phyloP scores from a whole-genome alignment of 2,888 invertebrate genomes.

The Drosophila infuscata region DNA sequence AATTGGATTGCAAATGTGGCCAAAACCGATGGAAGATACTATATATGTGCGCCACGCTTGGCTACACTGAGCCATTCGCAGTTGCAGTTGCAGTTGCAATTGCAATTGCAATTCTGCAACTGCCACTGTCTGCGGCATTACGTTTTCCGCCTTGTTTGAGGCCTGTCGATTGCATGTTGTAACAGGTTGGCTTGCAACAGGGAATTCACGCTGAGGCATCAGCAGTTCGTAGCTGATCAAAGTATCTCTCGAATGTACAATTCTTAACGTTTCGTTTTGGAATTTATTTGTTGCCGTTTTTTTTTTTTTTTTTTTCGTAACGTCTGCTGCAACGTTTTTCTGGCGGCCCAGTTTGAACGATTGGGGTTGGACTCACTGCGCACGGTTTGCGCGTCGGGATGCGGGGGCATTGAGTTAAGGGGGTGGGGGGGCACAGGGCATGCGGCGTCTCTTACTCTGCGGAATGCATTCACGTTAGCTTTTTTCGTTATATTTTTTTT shows the following conservation, averaged over 20 bases:
- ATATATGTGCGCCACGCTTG: slow-evolving; percentile 51
- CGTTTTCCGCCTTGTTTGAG: slow-evolving; percentile 57
- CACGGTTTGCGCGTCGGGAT: slow-evolving; percentile 13
- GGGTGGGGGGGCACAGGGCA: neutral
- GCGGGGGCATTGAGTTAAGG: neutral
- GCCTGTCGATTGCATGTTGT: slow-evolving; percentile 69
- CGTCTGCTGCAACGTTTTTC: slow-evolving; percentile 29
- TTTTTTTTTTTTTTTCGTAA: slow-evolving; percentile 10
- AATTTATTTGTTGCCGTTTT: slow-evolving; percentile 47
- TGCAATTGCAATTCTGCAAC: slow-evolving; percentile 1
- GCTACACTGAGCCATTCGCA: slow-evolving; percentile 34
- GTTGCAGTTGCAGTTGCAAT: neutral
- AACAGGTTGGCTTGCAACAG: slow-evolving; percentile 61
- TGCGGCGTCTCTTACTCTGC: slow-evolving; percentile 45
- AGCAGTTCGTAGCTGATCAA: slow-evolving; percentile 56
- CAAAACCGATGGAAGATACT: slow-evolving; percentile 25
- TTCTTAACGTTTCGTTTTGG: slow-evolving; percentile 69
- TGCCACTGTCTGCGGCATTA: slow-evolving; percentile 16
- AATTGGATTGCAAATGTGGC: slow-evolving; percentile 15
- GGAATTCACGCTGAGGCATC: slow-evolving; percentile 52
- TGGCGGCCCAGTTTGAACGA: slow-evolving; percentile 27
- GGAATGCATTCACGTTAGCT: slow-evolving; percentile 59
- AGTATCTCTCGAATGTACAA: slow-evolving; percentile 66
- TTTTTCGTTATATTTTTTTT: slow-evolving; percentile 17
- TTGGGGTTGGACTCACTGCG: slow-evolving; percentile 46